Conservation (phyloP, 2,888 invertebrate genomes). For the Cancer borealis region DNA sequence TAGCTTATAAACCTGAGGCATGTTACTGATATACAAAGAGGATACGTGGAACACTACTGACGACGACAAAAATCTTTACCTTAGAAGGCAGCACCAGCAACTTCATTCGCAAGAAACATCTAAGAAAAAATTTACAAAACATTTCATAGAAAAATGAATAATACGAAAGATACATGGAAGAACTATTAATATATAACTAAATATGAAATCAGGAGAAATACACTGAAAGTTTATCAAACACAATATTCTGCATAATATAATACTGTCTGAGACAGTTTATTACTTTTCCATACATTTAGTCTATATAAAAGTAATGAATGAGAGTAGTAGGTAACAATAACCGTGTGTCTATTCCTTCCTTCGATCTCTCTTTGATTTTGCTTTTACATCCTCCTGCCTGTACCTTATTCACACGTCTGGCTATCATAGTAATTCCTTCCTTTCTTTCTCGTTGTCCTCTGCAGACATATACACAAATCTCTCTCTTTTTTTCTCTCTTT, state of each 20-base stretch:
- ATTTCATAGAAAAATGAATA: no score
- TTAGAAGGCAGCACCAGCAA: no score
- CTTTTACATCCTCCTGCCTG: not conserved
- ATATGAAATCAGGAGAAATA: not conserved
- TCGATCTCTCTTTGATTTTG: not conserved
- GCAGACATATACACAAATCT: not conserved
- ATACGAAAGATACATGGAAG: not conserved
- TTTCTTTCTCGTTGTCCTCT: not conserved
- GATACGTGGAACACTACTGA: not conserved
- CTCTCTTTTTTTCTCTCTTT: conserved; percentile 46
- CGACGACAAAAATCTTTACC: no score
- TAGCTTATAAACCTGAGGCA: not conserved
- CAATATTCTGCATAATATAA: not conserved
- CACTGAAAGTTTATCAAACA: not conserved
- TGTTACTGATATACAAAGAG: not conserved
- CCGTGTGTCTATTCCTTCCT: not conserved
- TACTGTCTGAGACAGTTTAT: no score
- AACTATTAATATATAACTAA: not conserved
- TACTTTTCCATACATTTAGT: no score
- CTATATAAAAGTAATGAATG: no score
- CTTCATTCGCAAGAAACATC: no score
- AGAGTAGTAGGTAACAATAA: not conserved
- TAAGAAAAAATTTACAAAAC: no score
- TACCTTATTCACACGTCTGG: not conserved
- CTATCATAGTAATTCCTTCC: not conserved